These are phyloP conservation scores for Gryon sp. DNA, from an alignment of 1,140 invertebrate species.

Conservation along the genomic window DNA sequence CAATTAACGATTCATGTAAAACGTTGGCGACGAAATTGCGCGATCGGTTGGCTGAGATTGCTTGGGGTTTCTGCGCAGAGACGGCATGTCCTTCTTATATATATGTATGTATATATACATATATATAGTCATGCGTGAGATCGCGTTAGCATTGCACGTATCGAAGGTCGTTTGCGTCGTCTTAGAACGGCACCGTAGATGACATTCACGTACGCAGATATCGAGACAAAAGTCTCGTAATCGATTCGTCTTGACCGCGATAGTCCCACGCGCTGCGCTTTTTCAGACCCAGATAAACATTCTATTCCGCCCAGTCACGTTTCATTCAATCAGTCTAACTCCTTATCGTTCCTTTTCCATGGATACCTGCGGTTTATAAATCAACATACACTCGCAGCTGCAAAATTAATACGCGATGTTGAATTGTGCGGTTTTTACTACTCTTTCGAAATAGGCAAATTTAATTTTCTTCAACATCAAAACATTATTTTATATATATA, in stretches of 20 bases:
- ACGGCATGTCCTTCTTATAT: slow-evolving; percentile 23
- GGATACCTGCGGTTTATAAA: slow-evolving; percentile 23
- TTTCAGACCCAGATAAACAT: slow-evolving; percentile 16
- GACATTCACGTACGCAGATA: slow-evolving; percentile 27
- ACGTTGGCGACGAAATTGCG: not conserved
- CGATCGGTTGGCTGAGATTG: no score
- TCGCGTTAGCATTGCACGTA: slow-evolving; percentile 29
- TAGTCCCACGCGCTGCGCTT: slow-evolving; percentile 27
- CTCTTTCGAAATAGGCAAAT: slow-evolving; percentile 1
- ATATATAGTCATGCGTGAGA: no score
- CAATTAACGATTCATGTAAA: slow-evolving; percentile 6
- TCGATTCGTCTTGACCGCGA: slow-evolving; percentile 42
- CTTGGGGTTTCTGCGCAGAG: not conserved
- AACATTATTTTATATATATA: no score
- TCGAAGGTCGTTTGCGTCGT: slow-evolving; percentile 37
- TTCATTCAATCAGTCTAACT: slow-evolving; percentile 1
- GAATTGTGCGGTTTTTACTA: not conserved
- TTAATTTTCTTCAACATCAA: no score
- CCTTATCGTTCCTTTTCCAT: slow-evolving; percentile 1
- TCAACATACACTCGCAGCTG: slow-evolving; percentile 7
- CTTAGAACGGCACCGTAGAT: slow-evolving; percentile 24
- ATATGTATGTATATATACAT: no score
- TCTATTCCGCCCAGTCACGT: slow-evolving; percentile 15
- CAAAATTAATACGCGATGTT: slow-evolving; percentile 8
- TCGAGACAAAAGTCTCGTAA: slow-evolving; percentile 12